phyloP scores from a whole-genome alignment of 2,888 invertebrate species.

The Prosapia bicincta region DNA sequence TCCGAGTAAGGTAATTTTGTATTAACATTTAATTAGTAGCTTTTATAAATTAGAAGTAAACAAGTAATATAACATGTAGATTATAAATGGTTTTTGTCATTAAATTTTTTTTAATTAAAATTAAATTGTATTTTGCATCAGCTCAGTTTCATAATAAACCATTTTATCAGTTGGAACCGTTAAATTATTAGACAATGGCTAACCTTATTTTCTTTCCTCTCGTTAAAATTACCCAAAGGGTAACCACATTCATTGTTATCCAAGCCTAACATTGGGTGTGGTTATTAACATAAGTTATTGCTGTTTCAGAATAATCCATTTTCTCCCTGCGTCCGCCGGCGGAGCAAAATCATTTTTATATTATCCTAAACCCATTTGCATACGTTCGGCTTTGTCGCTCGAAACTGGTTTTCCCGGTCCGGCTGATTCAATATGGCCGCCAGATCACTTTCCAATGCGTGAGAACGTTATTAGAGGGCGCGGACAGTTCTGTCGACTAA shows the following conservation, averaged over 20 bases:
- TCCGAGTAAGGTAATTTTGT: too few species aligned
- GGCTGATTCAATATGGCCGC: slow-evolving; percentile 20
- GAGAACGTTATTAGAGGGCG: background rate
- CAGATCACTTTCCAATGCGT: slow-evolving; percentile 19
- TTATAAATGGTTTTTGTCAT: too few species aligned
- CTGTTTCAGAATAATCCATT: background rate
- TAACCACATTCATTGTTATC: background rate
- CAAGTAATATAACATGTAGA: too few species aligned
- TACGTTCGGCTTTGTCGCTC: slow-evolving; percentile 13
- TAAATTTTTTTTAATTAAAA: too few species aligned
- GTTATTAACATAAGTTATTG: background rate
- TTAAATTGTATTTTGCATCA: too few species aligned
- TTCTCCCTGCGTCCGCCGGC: background rate
- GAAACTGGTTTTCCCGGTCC: slow-evolving; percentile 17
- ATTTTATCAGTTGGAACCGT: too few species aligned
- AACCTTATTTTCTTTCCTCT: background rate
- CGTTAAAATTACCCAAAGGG: background rate
- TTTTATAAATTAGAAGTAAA: too few species aligned
- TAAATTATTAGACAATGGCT: background rate
- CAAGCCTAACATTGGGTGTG: background rate
- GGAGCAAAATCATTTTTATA: slow-evolving; percentile 23
- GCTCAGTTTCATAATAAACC: too few species aligned
- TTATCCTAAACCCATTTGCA: slow-evolving; percentile 21
- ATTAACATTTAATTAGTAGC: too few species aligned
- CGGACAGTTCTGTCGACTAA: background rate